These are phyloP conservation scores for Ophiothrix spiculata DNA, from an alignment of 35 echinoderm and acorn worm genomes.

Conservation along the genomic window DNA sequence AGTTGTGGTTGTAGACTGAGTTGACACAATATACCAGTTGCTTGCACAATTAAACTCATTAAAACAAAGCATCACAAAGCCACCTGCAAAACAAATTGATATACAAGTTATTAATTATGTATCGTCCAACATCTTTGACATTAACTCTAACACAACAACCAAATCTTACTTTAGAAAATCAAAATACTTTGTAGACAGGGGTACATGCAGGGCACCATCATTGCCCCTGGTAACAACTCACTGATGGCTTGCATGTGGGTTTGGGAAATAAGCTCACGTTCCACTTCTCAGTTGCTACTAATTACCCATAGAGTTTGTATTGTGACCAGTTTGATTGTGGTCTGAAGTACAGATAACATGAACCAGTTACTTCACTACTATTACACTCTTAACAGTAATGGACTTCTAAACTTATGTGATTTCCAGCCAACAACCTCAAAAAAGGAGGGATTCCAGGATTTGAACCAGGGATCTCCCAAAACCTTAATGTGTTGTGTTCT, in stretches of 20 bases:
- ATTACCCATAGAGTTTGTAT: no score
- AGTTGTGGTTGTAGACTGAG: background rate
- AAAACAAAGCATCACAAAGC: constrained; percentile 46
- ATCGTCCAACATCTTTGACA: background rate
- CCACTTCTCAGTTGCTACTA: no score
- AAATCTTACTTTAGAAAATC: no score
- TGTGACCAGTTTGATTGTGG: no score
- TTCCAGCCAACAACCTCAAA: no score
- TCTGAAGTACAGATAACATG: no score
- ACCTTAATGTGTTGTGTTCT: no score
- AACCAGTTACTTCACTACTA: no score
- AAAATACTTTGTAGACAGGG: background rate
- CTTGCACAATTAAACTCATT: constrained; percentile 58
- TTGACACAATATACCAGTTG: constrained; percentile 20
- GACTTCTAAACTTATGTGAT: no score
- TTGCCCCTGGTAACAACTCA: background rate
- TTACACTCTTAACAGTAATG: no score
- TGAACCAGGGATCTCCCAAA: no score
- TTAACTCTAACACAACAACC: background rate
- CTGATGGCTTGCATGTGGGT: background rate
- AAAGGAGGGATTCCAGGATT: no score
- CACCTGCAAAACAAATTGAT: constrained; percentile 28
- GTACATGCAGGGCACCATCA: background rate
- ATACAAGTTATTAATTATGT: background rate
- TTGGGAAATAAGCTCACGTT: background rate